Base-by-base conservation (phyloP, 2,888 invertebrate genomes). In the Malacosoma neustria region DNA sequence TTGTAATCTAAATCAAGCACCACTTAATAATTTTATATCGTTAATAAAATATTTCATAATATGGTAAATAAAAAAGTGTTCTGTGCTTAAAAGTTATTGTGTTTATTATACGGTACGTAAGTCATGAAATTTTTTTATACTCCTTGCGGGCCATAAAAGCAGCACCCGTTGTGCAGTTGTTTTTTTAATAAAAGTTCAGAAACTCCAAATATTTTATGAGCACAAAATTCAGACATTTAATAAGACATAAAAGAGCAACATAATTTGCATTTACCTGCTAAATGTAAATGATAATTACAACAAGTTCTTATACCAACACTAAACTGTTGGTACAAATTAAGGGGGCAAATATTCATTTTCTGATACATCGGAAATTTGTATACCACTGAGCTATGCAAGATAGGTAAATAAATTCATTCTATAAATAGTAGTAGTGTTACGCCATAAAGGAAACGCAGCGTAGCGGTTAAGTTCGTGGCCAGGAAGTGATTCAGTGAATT, bases 401-500 rank as follows among this genome's bases (percentile, higher is more conserved):
- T n/a, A n/a, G n/a, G n/a, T n/a, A n/a, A n/a, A n/a, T n/a, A n/a
- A n/a, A n/a, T n/a, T n/a, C 9, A 22, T 22, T 22, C 22, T 22
- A 22, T 7, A 22, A 22, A 22, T 22, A 22, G 22, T 22, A 22
- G 6, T 22, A 22, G 22, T 22, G 9, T 22, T 22, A 22, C 22
- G 12, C 29, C 6, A 35, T 22, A 30, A 30, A 39, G 39, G 36
- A 39, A 36, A 35, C 32, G 32, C 33, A n/a, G 29, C 13, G 13
- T 13, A 22, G 30, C 15, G 33, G 33, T 22, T 22, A 22, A 22
- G 22, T 22, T 30, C 33, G 32, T 11, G 15, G 36, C 12, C 36
- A 49, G 58, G 58, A 59, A 58, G 45, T 49, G 52, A 47, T 42
- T 48, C 49, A 48, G 49, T 48, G 51, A 57, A 51, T 52, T 52